phyloP scores from a whole-genome alignment of 2,797 vertebrate species.

The Cyclura pinguis region DNA sequence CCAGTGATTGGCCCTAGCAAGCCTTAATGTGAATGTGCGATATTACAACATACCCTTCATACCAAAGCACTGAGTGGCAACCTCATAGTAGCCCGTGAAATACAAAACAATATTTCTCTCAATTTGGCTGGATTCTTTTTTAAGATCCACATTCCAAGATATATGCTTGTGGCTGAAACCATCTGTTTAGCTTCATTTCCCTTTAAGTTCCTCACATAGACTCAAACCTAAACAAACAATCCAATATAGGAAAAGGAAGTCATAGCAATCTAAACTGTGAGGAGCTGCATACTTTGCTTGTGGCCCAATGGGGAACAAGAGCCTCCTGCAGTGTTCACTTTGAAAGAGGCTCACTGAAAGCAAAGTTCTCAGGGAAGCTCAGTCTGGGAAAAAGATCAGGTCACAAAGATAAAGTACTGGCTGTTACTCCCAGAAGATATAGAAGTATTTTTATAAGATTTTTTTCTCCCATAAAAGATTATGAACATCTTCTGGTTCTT shows the following conservation, averaged over 20 bases:
- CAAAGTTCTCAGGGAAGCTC: not conserved
- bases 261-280: slow-evolving; percentile 18
- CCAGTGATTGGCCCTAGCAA: slow-evolving; percentile 18
- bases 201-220: slow-evolving; percentile 29
- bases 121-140: not conserved
- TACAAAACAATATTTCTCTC: slow-evolving; percentile 6
- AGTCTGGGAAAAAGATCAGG: slow-evolving; percentile 11
- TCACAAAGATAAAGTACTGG: not conserved
- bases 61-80: not conserved
- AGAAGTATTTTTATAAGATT: not conserved
- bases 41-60: slow-evolving; percentile 13
- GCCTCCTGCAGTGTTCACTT: slow-evolving; percentile 29
- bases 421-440: not conserved
- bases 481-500: slow-evolving; percentile 11
- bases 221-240: slow-evolving; percentile 41
- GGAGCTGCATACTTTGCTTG: slow-evolving; percentile 11
- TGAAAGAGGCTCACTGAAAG: slow-evolving; percentile 18
- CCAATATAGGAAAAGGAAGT: slow-evolving; percentile 42
- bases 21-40: not conserved
- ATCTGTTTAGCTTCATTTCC: slow-evolving; percentile 43
- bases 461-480: not conserved
- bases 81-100: slow-evolving; percentile 26
- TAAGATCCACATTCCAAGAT: not conserved
- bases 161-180: slow-evolving; percentile 17
- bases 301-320: slow-evolving; percentile 26